A percentile compares a stretch with the other conserved stretches of the same genome.
Conservation (phyloP, 2,797 vertebrate species). For the Lepus townsendii region DNA sequence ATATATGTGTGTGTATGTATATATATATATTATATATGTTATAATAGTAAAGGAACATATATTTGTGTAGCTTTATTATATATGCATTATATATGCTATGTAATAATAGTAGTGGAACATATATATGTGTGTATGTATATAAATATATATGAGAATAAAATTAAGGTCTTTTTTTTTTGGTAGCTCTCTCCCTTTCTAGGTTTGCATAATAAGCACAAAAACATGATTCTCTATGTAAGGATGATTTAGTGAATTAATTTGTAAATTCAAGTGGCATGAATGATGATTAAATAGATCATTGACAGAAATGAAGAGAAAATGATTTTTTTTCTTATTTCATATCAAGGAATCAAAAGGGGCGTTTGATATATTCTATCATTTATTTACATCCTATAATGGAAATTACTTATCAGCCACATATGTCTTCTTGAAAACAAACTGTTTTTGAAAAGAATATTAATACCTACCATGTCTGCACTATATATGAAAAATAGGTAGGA, state of each 20-base stretch:
- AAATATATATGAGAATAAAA: not conserved
- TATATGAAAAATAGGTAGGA: not conserved
- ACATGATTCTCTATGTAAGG: not conserved
- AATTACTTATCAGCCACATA: not conserved
- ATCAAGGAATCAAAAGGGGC: not conserved
- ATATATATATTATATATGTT: not conserved
- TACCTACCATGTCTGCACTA: not conserved
- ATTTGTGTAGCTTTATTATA: no score
- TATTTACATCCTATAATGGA: not conserved
- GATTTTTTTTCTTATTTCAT: not conserved
- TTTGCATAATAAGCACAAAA: constrained; percentile 2
- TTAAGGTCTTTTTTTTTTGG: not conserved
- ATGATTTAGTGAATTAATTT: constrained; percentile 38
- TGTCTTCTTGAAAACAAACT: not conserved
- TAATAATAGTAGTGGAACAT: not conserved
- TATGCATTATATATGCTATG: no score
- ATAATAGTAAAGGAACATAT: no score
- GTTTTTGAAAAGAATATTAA: not conserved
- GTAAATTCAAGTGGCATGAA: not conserved
- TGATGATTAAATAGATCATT: not conserved
- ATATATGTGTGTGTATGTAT: not conserved
- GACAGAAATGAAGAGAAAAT: constrained; percentile 41
- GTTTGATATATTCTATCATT: not conserved
- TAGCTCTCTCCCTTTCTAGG: not conserved
- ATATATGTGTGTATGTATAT: not conserved